Base-by-base conservation (phyloP, 1,140 invertebrate genomes). In the Oncopeltus fasciatus region DNA sequence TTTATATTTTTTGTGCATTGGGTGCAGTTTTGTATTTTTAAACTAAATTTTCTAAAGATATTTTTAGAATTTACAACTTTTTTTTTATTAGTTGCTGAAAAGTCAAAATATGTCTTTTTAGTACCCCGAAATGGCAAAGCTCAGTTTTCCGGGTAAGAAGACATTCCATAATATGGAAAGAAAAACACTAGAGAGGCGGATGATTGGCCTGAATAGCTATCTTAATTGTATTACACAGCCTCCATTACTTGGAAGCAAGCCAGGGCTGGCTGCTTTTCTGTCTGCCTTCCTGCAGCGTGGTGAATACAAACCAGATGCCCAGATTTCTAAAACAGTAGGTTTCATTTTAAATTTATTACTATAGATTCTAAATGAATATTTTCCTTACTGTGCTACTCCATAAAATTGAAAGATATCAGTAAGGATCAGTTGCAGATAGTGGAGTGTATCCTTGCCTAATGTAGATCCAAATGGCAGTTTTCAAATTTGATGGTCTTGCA, bases 151-250 rank as follows among this genome's bases (percentile, higher is more conserved):
- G 14, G 88, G 86, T 0, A 97, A 97, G 73, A 94, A 93, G 70
- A 86, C 92, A 18, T 91, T 96, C 70, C 92, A 95, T 67, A 96
- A 95, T 72, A 89, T 91, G 72, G 92, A 91, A 60, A 76, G 89
- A 51, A 77, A 83, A 8, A 92, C 96, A 46, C 72, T 97, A 46
- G 92, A 96, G 71, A 86, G 83, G 68, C 77, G 93, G 29, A 92
- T 90, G 78, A 78, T 83, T 61, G 86, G 89, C 76, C 73, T 96
- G 4, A 92, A 94, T 71, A 80, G 78, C 31, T 96, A 94, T 76
- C 74, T 96, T 60, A 79, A 84, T 67, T 85, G 80, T 65, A 68
- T 91, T 21, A 79, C 84, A 18, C 80, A 81, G 64, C 77, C 80
- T 46, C 72, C 77, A 20, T 72, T 85, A 21, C 74, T 87, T 43